Base-by-base conservation (phyloP, 37 sponge, comb jelly and placozoan species). In the Ianthella basta region DNA sequence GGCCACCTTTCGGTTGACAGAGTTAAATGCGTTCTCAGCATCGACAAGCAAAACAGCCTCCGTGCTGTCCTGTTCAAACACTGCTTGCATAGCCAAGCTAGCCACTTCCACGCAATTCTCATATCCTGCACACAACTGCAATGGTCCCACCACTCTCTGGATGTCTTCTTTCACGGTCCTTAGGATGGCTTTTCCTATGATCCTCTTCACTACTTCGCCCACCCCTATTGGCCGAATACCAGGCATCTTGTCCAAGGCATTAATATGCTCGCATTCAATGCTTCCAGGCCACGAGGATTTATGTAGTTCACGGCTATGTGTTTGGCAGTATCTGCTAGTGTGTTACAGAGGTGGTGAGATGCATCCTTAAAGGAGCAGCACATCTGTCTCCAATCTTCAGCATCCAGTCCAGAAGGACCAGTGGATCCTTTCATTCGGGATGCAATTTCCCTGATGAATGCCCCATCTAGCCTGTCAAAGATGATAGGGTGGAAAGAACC, bases 301-400 rank as follows among this genome's bases (percentile, higher is more conserved):
- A 66, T 23, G 23, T 66, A 66, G 23, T 13, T 24, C 23, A 27
- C 23, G 27, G 68, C 68, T 13, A 66, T 66, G 27, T n/a, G 27
- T 23, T n/a, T 66, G 68, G 68, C 68, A 24, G 68, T 66, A 23
- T 66, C 68, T 24, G 68, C 68, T 24, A 66, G 68, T 16, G 27
- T 23, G 27, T 66, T 66, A 27, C 68, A 66, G 27, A 66, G 68
- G 68, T 66, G 25, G 27, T 25, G 13, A 14, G 68, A 66, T 24
- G 68, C 68, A 25, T 66, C 68, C 27, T 66, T 66, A 23, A 66
- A 66, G 68, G 68, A 66, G 68, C 68, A 66, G 29, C 68, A 66
- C 68, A 66, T 66, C 68, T 66, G 68, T 66, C 68, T 66, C 68
- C 68, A 66, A 23, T 66, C 68, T 14, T 66, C 68, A 66, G 68